Conservation (phyloP, 2,113 vertebrate species). For the Oreochromis tanganicae region DNA sequence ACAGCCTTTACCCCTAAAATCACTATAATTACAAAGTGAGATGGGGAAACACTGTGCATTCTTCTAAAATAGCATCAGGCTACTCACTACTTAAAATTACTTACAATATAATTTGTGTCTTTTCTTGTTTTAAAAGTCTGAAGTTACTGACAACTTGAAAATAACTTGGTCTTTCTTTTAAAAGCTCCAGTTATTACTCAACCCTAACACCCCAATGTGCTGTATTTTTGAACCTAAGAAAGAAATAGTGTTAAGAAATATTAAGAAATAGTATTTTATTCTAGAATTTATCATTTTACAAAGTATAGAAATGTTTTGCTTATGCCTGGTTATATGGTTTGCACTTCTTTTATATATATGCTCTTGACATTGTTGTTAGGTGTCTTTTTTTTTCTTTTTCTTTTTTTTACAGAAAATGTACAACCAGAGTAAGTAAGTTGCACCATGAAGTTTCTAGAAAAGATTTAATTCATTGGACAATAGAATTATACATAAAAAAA, state of each 20-base stretch:
- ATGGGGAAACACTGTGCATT: background rate
- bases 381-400: rapidly evolving
- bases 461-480: background rate
- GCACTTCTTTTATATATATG: background rate
- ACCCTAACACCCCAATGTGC: background rate
- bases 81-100: background rate
- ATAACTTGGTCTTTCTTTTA: background rate
- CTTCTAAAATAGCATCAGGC: background rate
- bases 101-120: background rate
- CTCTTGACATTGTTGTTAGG: background rate
- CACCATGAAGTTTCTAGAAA: background rate
- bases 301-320: background rate
- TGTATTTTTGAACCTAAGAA: background rate
- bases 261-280: background rate
- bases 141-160: background rate
- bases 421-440: background rate
- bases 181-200: background rate
- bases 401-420: background rate
- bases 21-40: background rate
- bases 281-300: background rate
- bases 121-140: background rate
- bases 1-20: background rate
- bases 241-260: background rate
- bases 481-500: background rate
- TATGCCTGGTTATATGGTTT: background rate